Base-by-base conservation (phyloP, 1,140 invertebrate genomes). In the Sinonovacula constricta region DNA sequence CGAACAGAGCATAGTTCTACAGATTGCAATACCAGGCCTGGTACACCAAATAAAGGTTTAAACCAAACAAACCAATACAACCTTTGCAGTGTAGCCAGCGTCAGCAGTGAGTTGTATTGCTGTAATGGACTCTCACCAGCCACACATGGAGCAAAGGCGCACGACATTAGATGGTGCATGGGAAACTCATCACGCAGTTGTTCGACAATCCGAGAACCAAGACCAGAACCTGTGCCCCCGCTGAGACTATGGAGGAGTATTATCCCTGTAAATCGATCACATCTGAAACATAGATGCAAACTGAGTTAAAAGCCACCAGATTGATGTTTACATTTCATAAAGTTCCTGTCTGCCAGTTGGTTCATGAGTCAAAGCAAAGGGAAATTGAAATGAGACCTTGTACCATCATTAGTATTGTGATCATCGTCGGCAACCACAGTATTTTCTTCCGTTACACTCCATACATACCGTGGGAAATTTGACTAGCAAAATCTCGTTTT, bases 121-220 rank as follows among this genome's bases (percentile, higher is more conserved):
- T 91, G 90, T 26, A 91, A 71, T 0, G 90, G 90, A 76, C 88
- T 90, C 54, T 91, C 90, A 56, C 90, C 90, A 70, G 81, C 86
- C 24, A 53, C 63, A 82, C 82, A 86, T 0, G 90, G 89, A 1
- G 86, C 86, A 65, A 91, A 85, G 7, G 83, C 81, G 84, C 88
- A 89, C 10, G 88, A 89, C 60, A 90, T 67, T 1, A 90, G 67
- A 54, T 89, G 81, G 34, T 85, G 80, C 68, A 88, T 70, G 3
- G 87, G 85, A 66, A 87, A 90, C 15, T 85, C 81, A 28, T 90
- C 88, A 57, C 86, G 71, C 18, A 91, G 36, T 10, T 59, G n/a
- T 78, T 90, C 89, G 33, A 71, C 77, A 18, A 90, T 60, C 10
- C 81, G 82, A 5, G 89, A 88, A 31, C 89, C 89, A 54, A 91